Evolutionary conservation across 2,888 invertebrate genomes (phyloP).

Genomic region (Aspidiotus destructor): DNA sequence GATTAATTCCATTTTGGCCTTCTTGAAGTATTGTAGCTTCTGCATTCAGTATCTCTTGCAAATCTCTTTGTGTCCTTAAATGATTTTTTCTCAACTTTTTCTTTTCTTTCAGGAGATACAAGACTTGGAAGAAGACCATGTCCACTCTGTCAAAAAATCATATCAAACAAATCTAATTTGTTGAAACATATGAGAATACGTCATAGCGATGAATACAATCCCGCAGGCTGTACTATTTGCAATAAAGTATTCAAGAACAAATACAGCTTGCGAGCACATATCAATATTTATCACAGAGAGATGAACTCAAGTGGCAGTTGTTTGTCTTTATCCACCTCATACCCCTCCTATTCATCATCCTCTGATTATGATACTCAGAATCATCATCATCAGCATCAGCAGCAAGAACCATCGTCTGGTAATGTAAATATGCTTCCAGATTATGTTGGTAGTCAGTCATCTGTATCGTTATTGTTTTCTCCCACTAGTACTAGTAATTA

Average conservation of each 20-base stretch:
- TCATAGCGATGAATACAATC: conserved; percentile 40
- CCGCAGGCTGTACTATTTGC: conserved; percentile 40
- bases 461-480: background rate
- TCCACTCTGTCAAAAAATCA: conserved; percentile 41
- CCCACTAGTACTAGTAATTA: background rate
- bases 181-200: conserved; percentile 41
- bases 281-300: conserved; percentile 41
- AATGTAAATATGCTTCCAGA: background rate
- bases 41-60: no score
- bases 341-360: background rate
- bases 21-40: no score
- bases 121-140: conserved; percentile 39
- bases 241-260: conserved; percentile 41
- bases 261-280: conserved; percentile 41
- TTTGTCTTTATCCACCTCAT: background rate
- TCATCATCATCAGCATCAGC: background rate
- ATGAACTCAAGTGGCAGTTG: background rate
- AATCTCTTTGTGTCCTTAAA: no score
- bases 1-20: no score
- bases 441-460: background rate
- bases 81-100: no score
- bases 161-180: conserved; percentile 41
- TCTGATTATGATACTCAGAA: background rate
- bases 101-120: conserved; percentile 34
- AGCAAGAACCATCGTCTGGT: background rate